Evolutionary conservation across 1,140 invertebrate species (phyloP), one percentile per base, ranked within the genome.

Genomic region (Papilio dardanus): DNA sequence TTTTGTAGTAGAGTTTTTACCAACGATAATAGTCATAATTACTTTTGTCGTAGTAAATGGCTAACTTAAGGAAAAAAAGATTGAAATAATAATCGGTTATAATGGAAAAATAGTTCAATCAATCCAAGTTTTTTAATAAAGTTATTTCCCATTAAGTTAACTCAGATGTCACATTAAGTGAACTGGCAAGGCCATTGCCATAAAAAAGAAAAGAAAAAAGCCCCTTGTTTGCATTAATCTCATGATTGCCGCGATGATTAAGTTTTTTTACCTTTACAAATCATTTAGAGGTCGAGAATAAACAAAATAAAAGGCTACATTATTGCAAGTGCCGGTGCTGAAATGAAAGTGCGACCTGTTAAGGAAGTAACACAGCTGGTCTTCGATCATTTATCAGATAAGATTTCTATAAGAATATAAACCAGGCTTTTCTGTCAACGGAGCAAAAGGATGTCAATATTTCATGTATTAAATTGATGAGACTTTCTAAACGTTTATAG

Each of bases 271-370:
- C 50, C 50, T 30, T 73, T 8, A 8, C 46, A 4, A 50, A 33
- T 16, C 28, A 31, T 73, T 73, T 54, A 33, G 46, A 54, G 71
- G 71, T 73, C 71, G 71, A 73, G 71, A 73, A 33, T 28, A 73
- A 73, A 73, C 31, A 73, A 73, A 58, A 73, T 54, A 37, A 35
- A 73, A 54, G 7, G 71, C 71, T 30, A 30, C 24, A 73, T 54
- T 73, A 33, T 50, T 54, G 42, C 35, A 46, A 58, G 71, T 58
- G 71, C 19, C 42, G 69, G 37, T 46, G 42, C 71, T 73, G 46
- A 73, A 73, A 73, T 54, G 71, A 73, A 73, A 73, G 71, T 54
- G 19, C 35, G 46, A 73, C 71, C 71, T 50, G 71, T 73, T 50
- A 35, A 31, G 71, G 28, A 73, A 73, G 71, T 73, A 54, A 58